Evolutionary conservation across 35 echinoderm and acorn worm genomes (phyloP).

Genomic region (Amphiura filiformis): DNA sequence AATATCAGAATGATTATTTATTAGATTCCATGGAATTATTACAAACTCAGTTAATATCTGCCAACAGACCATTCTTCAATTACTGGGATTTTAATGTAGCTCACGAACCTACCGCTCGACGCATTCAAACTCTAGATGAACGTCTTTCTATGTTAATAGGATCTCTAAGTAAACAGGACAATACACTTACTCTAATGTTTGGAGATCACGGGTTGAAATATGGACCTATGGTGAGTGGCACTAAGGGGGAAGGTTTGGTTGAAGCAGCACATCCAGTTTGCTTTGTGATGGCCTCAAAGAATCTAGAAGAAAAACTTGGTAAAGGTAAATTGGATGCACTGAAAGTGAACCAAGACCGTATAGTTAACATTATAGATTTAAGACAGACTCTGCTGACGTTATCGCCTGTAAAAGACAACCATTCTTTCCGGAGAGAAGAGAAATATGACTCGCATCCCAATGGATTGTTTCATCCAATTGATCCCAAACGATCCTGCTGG

Average conservation of each 20-base stretch:
- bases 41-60: constrained; percentile 19
- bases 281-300: constrained; percentile 53
- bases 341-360: constrained; percentile 54
- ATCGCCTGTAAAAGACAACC: background rate
- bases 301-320: constrained; percentile 36
- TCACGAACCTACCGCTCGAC: constrained; percentile 56
- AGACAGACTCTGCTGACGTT: constrained; percentile 58
- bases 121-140: constrained; percentile 61
- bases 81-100: constrained; percentile 45
- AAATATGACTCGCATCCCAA: background rate
- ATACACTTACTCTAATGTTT: constrained; percentile 75
- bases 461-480: background rate
- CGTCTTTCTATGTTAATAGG: constrained; percentile 59
- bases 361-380: constrained; percentile 67
- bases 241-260: constrained; percentile 60
- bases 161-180: constrained; percentile 21
- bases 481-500: background rate
- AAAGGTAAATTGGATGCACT: constrained; percentile 27
- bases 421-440: background rate
- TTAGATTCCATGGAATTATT: constrained; percentile 55
- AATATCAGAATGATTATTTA: constrained; percentile 73
- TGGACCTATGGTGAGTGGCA: constrained; percentile 38
- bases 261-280: constrained; percentile 79
- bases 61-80: constrained; percentile 60
- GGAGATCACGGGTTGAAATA: constrained; percentile 85